Conservation (phyloP, 2,797 vertebrate genomes). For the Propithecus perrieri region DNA sequence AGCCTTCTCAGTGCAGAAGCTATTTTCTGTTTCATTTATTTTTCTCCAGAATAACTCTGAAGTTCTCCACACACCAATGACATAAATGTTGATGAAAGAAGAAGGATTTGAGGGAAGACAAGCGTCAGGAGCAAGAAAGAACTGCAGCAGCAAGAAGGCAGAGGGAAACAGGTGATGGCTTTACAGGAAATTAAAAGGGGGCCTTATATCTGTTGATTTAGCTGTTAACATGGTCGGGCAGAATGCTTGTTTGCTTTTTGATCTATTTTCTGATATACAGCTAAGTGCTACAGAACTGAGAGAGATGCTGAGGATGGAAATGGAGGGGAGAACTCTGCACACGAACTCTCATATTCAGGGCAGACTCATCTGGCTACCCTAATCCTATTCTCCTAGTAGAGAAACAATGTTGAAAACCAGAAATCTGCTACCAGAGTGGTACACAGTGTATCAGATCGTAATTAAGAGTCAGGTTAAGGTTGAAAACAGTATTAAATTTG, state of each 20-base stretch:
- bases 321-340: background rate
- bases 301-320: background rate
- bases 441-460: background rate
- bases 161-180: background rate
- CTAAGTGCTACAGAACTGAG: background rate
- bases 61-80: background rate
- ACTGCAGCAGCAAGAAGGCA: background rate
- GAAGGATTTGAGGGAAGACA: background rate
- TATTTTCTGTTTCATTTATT: background rate
- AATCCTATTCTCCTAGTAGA: background rate
- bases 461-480: background rate
- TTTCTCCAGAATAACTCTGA: background rate
- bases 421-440: background rate
- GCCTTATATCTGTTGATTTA: background rate
- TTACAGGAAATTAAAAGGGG: background rate
- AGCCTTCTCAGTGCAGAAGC: background rate
- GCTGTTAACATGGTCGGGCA: background rate
- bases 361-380: background rate
- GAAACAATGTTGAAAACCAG: background rate
- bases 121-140: background rate
- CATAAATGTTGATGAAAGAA: background rate
- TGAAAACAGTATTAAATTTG: background rate
- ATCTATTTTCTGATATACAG: constrained; percentile 43
- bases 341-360: background rate
- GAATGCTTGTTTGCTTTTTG: background rate